Percentiles rank a stretch among this genome's conserved stretches.
Evolutionary conservation across 2,888 invertebrate species (phyloP).

Genomic region (Hydropsyche betteni): DNA sequence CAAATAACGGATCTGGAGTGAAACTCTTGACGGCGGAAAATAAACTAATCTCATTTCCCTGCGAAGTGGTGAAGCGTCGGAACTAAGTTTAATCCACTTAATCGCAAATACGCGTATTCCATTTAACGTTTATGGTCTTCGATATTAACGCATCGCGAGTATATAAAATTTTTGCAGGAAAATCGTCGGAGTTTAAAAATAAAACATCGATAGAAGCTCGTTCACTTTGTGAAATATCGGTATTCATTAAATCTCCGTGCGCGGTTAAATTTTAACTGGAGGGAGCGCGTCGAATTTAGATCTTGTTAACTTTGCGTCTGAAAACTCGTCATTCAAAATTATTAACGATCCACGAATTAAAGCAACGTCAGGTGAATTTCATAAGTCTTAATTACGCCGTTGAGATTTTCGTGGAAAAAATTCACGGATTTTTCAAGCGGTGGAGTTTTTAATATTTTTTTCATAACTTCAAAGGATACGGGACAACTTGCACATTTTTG

Average conservation of each 20-base stretch:
- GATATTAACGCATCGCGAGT: neutral
- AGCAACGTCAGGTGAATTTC: slow-evolving; percentile 21
- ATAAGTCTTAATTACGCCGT: slow-evolving; percentile 1
- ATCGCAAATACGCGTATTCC: slow-evolving; percentile 5
- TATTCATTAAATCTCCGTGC: slow-evolving; percentile 23
- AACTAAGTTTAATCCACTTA: slow-evolving; percentile 18
- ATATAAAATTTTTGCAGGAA: slow-evolving; percentile 11
- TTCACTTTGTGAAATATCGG: neutral
- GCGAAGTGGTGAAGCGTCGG: neutral
- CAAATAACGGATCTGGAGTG: neutral
- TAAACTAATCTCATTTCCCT: slow-evolving; percentile 27
- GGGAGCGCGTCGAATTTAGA: slow-evolving; percentile 13
- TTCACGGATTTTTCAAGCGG: no score
- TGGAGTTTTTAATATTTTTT: no score
- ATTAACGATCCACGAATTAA: slow-evolving; percentile 7
- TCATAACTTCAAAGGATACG: no score
- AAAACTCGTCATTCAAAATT: slow-evolving; percentile 21
- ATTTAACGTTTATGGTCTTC: neutral
- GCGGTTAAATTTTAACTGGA: slow-evolving; percentile 15
- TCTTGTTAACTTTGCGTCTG: slow-evolving; percentile 18
- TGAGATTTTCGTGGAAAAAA: neutral
- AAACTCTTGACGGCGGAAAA: neutral
- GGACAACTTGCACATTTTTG: no score
- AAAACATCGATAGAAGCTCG: neutral
- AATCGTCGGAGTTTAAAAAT: neutral